These are phyloP conservation scores for Dolichopus griseipennis DNA, from an alignment of 2,888 invertebrate genomes.

Conservation along the genomic window DNA sequence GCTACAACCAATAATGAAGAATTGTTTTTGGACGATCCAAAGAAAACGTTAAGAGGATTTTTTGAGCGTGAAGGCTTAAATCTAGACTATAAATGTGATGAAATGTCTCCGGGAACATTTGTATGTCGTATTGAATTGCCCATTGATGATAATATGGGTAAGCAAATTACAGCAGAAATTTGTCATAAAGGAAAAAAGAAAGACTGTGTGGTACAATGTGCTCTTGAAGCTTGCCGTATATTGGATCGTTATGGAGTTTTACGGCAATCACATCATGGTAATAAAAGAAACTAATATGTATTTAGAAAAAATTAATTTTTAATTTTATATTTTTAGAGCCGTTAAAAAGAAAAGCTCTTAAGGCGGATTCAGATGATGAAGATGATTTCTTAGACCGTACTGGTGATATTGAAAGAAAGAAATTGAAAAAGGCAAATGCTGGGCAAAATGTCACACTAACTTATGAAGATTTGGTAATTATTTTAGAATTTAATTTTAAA, in stretches of 20 bases:
- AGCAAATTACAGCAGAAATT: conserved; percentile 73
- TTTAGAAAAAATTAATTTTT: conserved; percentile 11
- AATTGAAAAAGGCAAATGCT: conserved; percentile 52
- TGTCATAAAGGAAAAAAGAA: conserved; percentile 87
- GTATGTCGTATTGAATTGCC: conserved; percentile 77
- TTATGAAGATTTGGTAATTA: conserved; percentile 56
- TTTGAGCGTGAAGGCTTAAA: conserved; percentile 88
- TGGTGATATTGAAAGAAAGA: conserved; percentile 80
- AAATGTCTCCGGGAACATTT: conserved; percentile 77
- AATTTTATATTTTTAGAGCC: conserved; percentile 51
- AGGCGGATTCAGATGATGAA: conserved; percentile 86
- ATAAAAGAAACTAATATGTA: conserved; percentile 11
- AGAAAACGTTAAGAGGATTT: conserved; percentile 86
- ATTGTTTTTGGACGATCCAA: conserved; percentile 86
- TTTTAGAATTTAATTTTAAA: not conserved
- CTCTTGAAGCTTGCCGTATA: conserved; percentile 87
- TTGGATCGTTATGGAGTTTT: conserved; percentile 81
- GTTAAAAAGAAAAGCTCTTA: conserved; percentile 65
- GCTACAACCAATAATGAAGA: conserved; percentile 78
- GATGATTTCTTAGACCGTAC: conserved; percentile 94
- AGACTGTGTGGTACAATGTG: conserved; percentile 86
- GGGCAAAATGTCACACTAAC: conserved; percentile 44
- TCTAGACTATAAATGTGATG: conserved; percentile 76
- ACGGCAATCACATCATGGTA: conserved; percentile 78
- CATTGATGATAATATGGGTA: conserved; percentile 65